These are phyloP conservation scores for Sesamia nonagrioides DNA, from an alignment of 1,140 invertebrate genomes.

Conservation along the genomic window DNA sequence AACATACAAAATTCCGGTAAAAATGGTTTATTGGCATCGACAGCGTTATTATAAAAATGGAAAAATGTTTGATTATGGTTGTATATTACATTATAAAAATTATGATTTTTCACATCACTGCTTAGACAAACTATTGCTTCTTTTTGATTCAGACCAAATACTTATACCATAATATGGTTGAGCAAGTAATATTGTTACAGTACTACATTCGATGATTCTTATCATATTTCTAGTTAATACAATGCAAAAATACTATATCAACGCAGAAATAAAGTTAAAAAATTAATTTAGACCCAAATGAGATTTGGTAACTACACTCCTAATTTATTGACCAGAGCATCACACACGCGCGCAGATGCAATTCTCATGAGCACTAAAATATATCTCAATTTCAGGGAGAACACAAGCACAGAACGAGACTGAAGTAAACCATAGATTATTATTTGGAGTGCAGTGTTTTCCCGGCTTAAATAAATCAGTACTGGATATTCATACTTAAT, in stretches of 20 bases:
- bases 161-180: slow-evolving; percentile 57
- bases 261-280: slow-evolving; percentile 55
- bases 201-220: slow-evolving; percentile 60
- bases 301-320: slow-evolving; percentile 71
- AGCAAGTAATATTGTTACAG: slow-evolving; percentile 63
- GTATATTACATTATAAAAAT: slow-evolving; percentile 79
- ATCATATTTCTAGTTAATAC: slow-evolving; percentile 57
- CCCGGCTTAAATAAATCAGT: slow-evolving; percentile 82
- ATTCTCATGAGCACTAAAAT: slow-evolving; percentile 58
- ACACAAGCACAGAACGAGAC: slow-evolving; percentile 65
- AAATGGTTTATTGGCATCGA: slow-evolving; percentile 80
- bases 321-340: slow-evolving; percentile 69
- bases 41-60: slow-evolving; percentile 80
- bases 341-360: slow-evolving; percentile 48
- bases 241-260: slow-evolving; percentile 53
- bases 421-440: slow-evolving; percentile 50
- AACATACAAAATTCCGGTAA: slow-evolving; percentile 84
- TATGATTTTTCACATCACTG: slow-evolving; percentile 69
- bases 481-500: slow-evolving; percentile 80
- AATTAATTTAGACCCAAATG: slow-evolving; percentile 55
- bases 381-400: slow-evolving; percentile 66
- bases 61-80: slow-evolving; percentile 72
- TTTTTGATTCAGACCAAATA: slow-evolving; percentile 53
- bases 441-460: slow-evolving; percentile 70
- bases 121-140: slow-evolving; percentile 67